A percentile compares a stretch with the other conserved stretches of the same genome.
Conservation (phyloP, 1,140 invertebrate species). For the Cotesia chilonis region DNA sequence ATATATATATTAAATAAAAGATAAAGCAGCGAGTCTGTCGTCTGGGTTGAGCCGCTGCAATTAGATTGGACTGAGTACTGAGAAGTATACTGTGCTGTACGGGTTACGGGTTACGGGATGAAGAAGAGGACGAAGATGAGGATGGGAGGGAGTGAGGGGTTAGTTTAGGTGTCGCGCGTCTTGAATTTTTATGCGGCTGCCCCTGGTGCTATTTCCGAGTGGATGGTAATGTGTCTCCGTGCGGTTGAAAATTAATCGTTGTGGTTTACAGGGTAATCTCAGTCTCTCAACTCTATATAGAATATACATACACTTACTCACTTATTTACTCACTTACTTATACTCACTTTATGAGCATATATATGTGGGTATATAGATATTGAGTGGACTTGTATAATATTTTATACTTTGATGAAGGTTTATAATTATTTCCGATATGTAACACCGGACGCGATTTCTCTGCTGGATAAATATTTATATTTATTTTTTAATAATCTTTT, state of each 20-base stretch:
- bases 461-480: not conserved
- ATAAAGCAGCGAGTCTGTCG: too few relatives aligned
- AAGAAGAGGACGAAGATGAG: not conserved
- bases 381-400: too few relatives aligned
- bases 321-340: too few relatives aligned
- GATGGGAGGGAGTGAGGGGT: not conserved
- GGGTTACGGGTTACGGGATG: not conserved
- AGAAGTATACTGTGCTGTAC: not conserved
- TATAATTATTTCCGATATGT: conserved; percentile 12
- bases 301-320: conserved; percentile 1
- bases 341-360: too few relatives aligned
- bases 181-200: conserved; percentile 22
- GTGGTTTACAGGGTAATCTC: conserved; percentile 24
- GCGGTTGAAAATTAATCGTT: conserved; percentile 22
- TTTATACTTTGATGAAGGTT: too few relatives aligned
- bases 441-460: conserved; percentile 12
- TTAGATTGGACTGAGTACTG: conserved; percentile 1
- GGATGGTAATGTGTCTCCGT: conserved; percentile 21
- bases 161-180: conserved; percentile 21
- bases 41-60: conserved; percentile 5
- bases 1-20: too few relatives aligned
- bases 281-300: conserved; percentile 10
- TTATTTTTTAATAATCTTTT: not conserved
- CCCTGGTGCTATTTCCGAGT: conserved; percentile 20
- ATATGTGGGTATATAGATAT: too few relatives aligned